Evolutionary conservation across 2,888 invertebrate genomes (phyloP).

Genomic region (Caenorhabditis angaria): DNA sequence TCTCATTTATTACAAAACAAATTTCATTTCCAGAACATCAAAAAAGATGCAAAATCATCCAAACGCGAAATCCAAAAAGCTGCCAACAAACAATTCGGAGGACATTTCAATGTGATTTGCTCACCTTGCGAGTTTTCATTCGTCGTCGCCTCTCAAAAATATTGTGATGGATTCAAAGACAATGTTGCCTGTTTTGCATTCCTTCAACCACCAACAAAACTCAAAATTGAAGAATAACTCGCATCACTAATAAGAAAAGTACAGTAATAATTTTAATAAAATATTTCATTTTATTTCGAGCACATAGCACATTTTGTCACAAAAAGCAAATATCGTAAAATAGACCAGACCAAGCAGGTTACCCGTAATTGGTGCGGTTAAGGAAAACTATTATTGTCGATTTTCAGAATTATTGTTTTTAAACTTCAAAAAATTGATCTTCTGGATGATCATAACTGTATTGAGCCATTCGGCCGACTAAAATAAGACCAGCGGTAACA

Average conservation of each 20-base stretch:
- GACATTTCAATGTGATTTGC: slow-evolving; percentile 55
- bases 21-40: slow-evolving; percentile 56
- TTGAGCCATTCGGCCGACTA: slow-evolving; percentile 66
- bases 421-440: slow-evolving; percentile 36
- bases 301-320: not conserved
- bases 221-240: slow-evolving; percentile 21
- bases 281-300: not conserved
- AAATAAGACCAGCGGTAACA: slow-evolving; percentile 65
- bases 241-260: slow-evolving; percentile 1
- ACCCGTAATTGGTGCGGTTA: not conserved
- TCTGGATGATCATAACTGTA: slow-evolving; percentile 56
- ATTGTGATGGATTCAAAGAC: slow-evolving; percentile 56
- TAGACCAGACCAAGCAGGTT: slow-evolving; percentile 7
- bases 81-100: slow-evolving; percentile 62
- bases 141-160: slow-evolving; percentile 54
- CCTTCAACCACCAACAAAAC: slow-evolving; percentile 44
- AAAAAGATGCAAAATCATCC: slow-evolving; percentile 59
- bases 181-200: slow-evolving; percentile 52
- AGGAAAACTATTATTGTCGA: not conserved
- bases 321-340: slow-evolving; percentile 4
- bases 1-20: not conserved
- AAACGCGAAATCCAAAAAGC: slow-evolving; percentile 67
- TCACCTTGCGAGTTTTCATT: slow-evolving; percentile 57
- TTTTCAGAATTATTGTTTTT: not conserved
- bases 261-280: slow-evolving; percentile 11